Base-by-base conservation (phyloP, 2,888 invertebrate species). In the Eupithecia inturbata region DNA sequence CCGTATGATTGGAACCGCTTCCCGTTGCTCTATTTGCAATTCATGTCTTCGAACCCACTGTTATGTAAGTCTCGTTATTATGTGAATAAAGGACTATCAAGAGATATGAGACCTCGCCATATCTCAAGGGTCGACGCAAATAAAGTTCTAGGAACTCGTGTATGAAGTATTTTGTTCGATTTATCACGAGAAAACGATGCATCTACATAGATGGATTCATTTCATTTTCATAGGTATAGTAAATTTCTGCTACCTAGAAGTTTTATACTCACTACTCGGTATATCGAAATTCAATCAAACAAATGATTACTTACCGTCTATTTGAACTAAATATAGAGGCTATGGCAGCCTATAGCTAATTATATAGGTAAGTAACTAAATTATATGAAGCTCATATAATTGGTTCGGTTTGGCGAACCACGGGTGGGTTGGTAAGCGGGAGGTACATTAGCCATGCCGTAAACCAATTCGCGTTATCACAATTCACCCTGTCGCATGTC, bases 21-120 rank as follows among this genome's bases (percentile, higher is more conserved):
- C 84, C 83, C 84, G 82, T 86, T 76, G 71, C 84, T 82, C 82
- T 81, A 89, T 91, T 90, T 89, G 89, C 89, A 89, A 89, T 90
- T 89, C 89, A 85, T 86, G 85, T 85, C 82, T 81, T 80, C 81
- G 81, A 83, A 83, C 80, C 77, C 79, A 73, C 76, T 80, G 78
- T 78, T 78, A 78, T 77, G 75, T 78, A 76, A 74, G 76, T 77
- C 76, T 75, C 76, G 75, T 72, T 77, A 76, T 79, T 79, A 80
- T 79, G 77, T 78, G 78, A 79, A 80, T 79, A 80, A 80, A 77
- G 73, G 78, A 77, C 77, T 74, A 77, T 78, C 78, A 75, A 80
- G 78, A 77, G 77, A 77, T 79, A 79, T 77, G 76, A 80, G 73
- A 77, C 75, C 76, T 79, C 76, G 73, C 69, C 77, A 75, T 79